Base-by-base conservation (phyloP, 53 echinoderm and acorn worm genomes). In the Zoroaster sp. region DNA sequence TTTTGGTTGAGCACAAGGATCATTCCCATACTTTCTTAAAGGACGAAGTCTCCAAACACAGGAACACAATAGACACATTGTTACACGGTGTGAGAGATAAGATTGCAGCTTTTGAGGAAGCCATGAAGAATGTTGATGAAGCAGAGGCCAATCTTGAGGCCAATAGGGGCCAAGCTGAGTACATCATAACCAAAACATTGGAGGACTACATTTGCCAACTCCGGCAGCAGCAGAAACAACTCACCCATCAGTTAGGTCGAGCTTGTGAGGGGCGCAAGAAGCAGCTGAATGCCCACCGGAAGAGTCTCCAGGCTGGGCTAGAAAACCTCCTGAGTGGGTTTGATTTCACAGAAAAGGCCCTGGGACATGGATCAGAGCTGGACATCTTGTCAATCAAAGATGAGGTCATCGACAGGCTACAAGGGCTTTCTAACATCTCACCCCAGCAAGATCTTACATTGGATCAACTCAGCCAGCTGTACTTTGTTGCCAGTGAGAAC, bases 361-460 rank as follows among this genome's bases (percentile, higher is more conserved):
- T 99, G 41, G 95, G 95, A 2, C 99, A 99, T 55, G 99, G 99
- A n/a, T 93, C 94, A 21, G 96, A 99, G 81, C 71, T 96, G 20
- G 96, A 99, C 73, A 99, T 99, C 47, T 79, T 99, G 42, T 99
- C 95, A n/a, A 99, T 99, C 75, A 99, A 99, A 78, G 99, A 99
- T 69, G 94, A 99, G 87, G 94, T 99, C 5, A 95, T 99, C 21
- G 99, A 99, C 66, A 80, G 99, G 44, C 78, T 99, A n/a, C 94
- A 95, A 67, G 99, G 99, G 11, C 71, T 99, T 21, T 91, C 96
- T 42, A 89, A 77, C 23, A 90, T 99, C 17, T 99, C 99, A 4
- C 99, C 99, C 46, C 99, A 99, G 74, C 94, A 96, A 73, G 99
- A 99, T 47, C 74, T 99, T 67, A 99, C 99, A 1, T 74, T 99